Base-by-base conservation (phyloP, 2,797 vertebrate genomes). In the Tokudaia tokunoshimensis region DNA sequence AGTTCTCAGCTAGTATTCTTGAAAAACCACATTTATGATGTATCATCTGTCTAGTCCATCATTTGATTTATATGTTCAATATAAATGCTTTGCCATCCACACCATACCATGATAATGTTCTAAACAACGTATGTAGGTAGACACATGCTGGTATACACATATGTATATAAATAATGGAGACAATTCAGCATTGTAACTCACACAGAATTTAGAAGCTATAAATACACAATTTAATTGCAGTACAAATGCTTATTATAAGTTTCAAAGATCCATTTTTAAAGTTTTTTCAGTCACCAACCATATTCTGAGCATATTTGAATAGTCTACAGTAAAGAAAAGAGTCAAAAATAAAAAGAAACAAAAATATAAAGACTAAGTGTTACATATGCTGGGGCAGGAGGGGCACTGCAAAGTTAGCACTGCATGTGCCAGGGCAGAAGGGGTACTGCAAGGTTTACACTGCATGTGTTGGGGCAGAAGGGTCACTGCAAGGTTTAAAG, bases 271-370 rank as follows among this genome's bases (percentile, higher is more conserved):
- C 31, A 65, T 91, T 72, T 41, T 63, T 91, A 47, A 70, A 70
- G n/a, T 89, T 95, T 59, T 85, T 83, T 93, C 57, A 57, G 41
- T 94, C 24, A 76, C 26, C 24, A 84, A 82, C n/a, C 63, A 83
- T 74, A 81, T 92, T 14, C 37, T 85, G 19, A 94, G 6, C 37
- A 91, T 80, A 14, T 72, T 44, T 80, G 85, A 94, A 89, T 47
- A 74, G 5, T 22, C 11, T 75, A 29, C 22, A 85, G 7, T 70
- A 89, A 92, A 22, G 89, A 84, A 82, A 29, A 3, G 47, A 89
- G 79, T n/a, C 79, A 89, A 55, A 91, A 75, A 50, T 47, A 11
- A 12, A 80, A 95, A 12, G 17, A 90, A 96, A 94, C 20, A 80
- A 74, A 79, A 83, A 50, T 70, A 12, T 15, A 79, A 95, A 76